These are phyloP conservation scores for Myotis yumanensis DNA, from an alignment of 2,113 vertebrate genomes.

Conservation along the genomic window DNA sequence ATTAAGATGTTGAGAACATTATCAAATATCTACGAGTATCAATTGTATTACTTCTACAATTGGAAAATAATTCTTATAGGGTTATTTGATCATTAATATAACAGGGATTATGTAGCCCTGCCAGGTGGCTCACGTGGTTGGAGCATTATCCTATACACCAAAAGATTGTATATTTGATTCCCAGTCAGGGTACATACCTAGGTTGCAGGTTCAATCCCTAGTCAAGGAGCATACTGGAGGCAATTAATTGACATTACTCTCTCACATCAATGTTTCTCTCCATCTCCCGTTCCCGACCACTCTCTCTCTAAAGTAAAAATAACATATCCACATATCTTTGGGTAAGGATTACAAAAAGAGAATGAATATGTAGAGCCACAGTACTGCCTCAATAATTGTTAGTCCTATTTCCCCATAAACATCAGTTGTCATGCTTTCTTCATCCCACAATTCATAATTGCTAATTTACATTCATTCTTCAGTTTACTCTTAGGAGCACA, in stretches of 20 bases:
- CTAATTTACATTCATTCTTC: background rate
- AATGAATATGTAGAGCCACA: background rate
- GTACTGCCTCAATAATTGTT: background rate
- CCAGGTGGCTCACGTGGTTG: background rate
- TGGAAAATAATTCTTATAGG: background rate
- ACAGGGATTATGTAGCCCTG: background rate
- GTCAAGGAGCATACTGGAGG: background rate
- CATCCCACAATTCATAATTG: background rate
- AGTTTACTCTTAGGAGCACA: background rate
- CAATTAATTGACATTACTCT: background rate
- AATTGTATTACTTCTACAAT: background rate
- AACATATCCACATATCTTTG: background rate
- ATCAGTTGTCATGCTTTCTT: background rate
- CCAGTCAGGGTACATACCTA: background rate
- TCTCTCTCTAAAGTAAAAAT: background rate
- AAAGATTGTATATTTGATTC: background rate
- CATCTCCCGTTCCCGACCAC: background rate
- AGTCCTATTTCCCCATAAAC: background rate
- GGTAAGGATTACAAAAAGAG: background rate
- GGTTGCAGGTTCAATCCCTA: background rate
- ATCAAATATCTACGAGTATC: background rate
- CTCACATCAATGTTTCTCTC: background rate
- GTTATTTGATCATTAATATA: background rate
- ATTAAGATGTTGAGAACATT: background rate
- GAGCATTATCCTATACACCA: background rate